These are phyloP conservation scores for Camponotus floridanus DNA, from an alignment of 1,140 invertebrate species.

Conservation along the genomic window DNA sequence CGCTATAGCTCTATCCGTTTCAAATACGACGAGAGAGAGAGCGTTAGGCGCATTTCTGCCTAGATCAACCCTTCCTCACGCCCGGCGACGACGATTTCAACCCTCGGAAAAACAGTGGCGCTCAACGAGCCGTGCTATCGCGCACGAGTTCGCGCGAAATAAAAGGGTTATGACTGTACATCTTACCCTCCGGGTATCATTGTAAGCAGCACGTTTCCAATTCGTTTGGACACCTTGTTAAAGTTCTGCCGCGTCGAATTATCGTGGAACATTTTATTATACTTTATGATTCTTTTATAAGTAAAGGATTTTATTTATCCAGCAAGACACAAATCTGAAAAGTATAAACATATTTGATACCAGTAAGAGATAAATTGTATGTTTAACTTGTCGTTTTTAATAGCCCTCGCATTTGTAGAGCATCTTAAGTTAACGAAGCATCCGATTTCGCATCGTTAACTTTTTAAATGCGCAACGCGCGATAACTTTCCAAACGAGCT, in stretches of 20 bases:
- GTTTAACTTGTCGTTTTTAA: slow-evolving; percentile 23
- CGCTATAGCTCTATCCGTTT: slow-evolving; percentile 38
- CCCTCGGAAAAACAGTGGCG: slow-evolving; percentile 81
- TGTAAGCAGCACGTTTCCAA: slow-evolving; percentile 19
- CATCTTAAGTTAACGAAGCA: slow-evolving; percentile 38
- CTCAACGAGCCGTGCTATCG: slow-evolving; percentile 83
- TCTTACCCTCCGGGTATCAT: slow-evolving; percentile 21
- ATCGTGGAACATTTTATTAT: not conserved
- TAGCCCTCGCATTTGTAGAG: not conserved
- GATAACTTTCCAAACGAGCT: slow-evolving; percentile 53
- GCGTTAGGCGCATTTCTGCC: slow-evolving; percentile 70
- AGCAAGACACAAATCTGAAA: not conserved
- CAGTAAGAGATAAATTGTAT: not conserved
- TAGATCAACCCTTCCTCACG: slow-evolving; percentile 81
- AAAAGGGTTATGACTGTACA: slow-evolving; percentile 77
- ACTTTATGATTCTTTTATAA: not conserved
- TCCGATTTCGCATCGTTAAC: slow-evolving; percentile 24
- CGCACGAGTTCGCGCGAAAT: slow-evolving; percentile 75
- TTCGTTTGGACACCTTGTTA: not conserved
- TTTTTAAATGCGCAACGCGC: slow-evolving; percentile 16
- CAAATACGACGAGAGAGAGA: slow-evolving; percentile 13
- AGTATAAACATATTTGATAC: not conserved
- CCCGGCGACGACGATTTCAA: slow-evolving; percentile 76
- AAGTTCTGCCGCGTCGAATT: not conserved
- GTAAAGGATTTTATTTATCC: not conserved